Base-by-base conservation (phyloP, 2,797 vertebrate genomes). In the Liparis tanakae region DNA sequence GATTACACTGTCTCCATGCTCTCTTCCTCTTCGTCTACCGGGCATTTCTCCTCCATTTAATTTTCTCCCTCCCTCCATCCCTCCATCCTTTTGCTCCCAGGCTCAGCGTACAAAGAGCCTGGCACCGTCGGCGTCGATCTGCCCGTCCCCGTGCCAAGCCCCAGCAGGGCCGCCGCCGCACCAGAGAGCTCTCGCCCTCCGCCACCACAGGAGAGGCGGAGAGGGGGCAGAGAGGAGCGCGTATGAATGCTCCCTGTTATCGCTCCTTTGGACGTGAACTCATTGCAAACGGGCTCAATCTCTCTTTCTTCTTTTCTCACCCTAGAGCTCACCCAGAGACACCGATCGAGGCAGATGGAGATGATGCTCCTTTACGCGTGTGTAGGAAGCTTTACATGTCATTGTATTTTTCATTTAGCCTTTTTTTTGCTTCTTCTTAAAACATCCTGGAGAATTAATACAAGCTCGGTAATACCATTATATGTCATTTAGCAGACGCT, bases 41-140 rank as follows among this genome's bases (percentile, higher is more conserved):
- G 66, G 54, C 67, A 74, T 83, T 70, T 56, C 17, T 22, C 58
- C 20, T 69, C 58, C 36, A 55, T 76, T 78, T 79, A 48, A 76
- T 67, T 67, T 69, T 60, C 6, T 10, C 37, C 12, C 74, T 54
- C 55, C 78, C 57, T 70, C 76, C 43, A 51, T 53, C 50, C 54
- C 60, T 59, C 13, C 44, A 50, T 79, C 65, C 61, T 67, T 80
- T 59, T 37, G 73, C 81, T 84, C 80, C 53, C 77, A 73, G 81
- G 79, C 83, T 86, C 80, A 58, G 87, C 85, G 87, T 81, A 90
- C 86, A 88, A 89, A 91, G 86, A 65, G 67, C 59, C 87, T 90
- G 91, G 92, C 90, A 89, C 66, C 82, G 18, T 85, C 72, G 7
- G 4, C 82, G 56, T 79, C 53, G 13, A 82, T 67, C 70, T 74